Evolutionary conservation across 2,888 invertebrate genomes (phyloP).

Genomic region (Nymphalis c-album): DNA sequence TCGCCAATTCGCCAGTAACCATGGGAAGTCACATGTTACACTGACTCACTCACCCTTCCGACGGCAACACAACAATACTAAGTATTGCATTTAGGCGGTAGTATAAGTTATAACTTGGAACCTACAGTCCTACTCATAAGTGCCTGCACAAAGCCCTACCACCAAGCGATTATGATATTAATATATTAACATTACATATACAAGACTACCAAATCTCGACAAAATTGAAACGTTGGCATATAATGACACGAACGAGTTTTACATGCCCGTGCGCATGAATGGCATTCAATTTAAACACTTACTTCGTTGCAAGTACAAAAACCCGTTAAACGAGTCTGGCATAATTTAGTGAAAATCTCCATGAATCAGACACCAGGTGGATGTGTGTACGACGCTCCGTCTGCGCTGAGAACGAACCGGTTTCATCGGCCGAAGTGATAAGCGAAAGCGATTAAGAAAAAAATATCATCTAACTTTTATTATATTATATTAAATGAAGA

Average conservation of each 20-base stretch:
- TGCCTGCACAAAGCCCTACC: too few species aligned
- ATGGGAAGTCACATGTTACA: too few species aligned
- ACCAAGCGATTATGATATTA: too few species aligned
- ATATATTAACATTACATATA: neutral
- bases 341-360: constrained; percentile 50
- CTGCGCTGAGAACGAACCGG: constrained; percentile 41
- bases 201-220: constrained; percentile 10
- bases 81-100: too few species aligned
- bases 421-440: constrained; percentile 35
- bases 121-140: too few species aligned
- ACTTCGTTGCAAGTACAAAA: constrained; percentile 46
- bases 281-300: constrained; percentile 59
- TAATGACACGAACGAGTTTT: constrained; percentile 39
- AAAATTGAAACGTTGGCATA: constrained; percentile 39
- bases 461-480: neutral
- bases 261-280: constrained; percentile 59
- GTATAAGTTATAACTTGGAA: too few species aligned
- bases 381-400: constrained; percentile 44
- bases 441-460: constrained; percentile 4
- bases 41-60: too few species aligned
- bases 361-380: constrained; percentile 56
- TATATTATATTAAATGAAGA: neutral
- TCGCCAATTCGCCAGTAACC: too few species aligned
- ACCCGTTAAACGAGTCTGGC: constrained; percentile 50
- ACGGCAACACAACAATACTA: too few species aligned